Conservation (phyloP, 2,888 invertebrate genomes). For the Diadegma fenestrale region DNA sequence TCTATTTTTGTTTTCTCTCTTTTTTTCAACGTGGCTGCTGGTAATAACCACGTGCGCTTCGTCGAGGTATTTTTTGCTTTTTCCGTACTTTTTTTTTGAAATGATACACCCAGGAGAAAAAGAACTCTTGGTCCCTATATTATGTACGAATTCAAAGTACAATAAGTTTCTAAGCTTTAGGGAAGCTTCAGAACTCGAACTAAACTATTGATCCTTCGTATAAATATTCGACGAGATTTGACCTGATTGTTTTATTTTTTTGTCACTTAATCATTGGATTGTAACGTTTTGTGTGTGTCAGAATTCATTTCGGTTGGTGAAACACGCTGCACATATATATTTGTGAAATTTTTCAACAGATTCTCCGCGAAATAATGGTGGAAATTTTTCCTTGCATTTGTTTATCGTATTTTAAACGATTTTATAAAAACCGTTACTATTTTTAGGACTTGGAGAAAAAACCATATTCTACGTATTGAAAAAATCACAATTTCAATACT, state of each 20-base stretch:
- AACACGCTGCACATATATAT: neutral
- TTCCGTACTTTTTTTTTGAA: conserved; percentile 31
- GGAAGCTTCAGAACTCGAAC: conserved; percentile 50
- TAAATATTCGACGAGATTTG: conserved; percentile 29
- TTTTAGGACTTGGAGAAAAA: neutral
- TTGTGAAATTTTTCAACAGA: neutral
- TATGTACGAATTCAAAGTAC: conserved; percentile 68
- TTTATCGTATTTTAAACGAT: neutral
- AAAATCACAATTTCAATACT: neutral
- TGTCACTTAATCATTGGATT: conserved; percentile 30
- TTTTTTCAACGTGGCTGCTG: conserved; percentile 11
- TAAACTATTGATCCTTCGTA: conserved; percentile 49
- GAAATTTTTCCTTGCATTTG: neutral
- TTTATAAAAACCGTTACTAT: neutral
- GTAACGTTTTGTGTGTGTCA: neutral
- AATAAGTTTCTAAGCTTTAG: conserved; percentile 52
- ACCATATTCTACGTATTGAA: neutral
- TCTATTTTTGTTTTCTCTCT: conserved; percentile 11
- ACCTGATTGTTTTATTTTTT: conserved; percentile 11
- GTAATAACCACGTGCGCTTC: conserved; percentile 12
- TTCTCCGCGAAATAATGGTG: neutral
- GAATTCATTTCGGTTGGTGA: conserved; percentile 1
- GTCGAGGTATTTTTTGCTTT: conserved; percentile 24
- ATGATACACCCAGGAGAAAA: conserved; percentile 74
- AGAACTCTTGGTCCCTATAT: conserved; percentile 81